A percentile compares a stretch with the other conserved stretches of the same genome.
Conservation (phyloP, 2,797 vertebrate species). For the Microcaecilia unicolor region DNA sequence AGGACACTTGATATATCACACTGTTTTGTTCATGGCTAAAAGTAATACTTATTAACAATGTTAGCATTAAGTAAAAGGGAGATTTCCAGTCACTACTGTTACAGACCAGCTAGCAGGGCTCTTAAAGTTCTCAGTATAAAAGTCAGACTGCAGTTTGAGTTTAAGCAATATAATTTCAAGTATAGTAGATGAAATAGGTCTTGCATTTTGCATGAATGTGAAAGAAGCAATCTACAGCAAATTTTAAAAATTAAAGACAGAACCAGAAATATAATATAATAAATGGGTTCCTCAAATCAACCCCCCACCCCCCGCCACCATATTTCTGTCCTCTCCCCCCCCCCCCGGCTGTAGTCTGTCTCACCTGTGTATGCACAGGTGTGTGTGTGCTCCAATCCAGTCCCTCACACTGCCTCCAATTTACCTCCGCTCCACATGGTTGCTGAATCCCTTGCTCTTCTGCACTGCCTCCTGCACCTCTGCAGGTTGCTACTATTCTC, state of each 20-base stretch:
- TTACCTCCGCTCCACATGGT: too few species aligned
- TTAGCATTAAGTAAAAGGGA: constrained; percentile 40
- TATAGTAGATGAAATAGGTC: constrained; percentile 71
- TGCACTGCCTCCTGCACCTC: too few species aligned
- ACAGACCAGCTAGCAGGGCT: constrained; percentile 46
- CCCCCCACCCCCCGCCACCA: too few species aligned
- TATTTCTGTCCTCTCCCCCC: too few species aligned
- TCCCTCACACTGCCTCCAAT: too few species aligned
- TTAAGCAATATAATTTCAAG: constrained; percentile 60
- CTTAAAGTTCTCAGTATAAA: constrained; percentile 50
- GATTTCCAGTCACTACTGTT: constrained; percentile 44
- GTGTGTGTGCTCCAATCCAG: too few species aligned
- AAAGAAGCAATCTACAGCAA: constrained; percentile 67
- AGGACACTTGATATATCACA: too few species aligned
- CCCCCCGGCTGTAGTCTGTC: too few species aligned
- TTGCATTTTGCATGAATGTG: constrained; percentile 62
- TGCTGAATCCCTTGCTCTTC: too few species aligned
- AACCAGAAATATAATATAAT: constrained; percentile 48
- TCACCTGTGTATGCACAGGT: too few species aligned
- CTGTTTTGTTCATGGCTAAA: too few species aligned
- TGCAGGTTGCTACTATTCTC: too few species aligned
- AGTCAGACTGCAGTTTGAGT: constrained; percentile 66
- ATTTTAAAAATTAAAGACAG: constrained; percentile 42
- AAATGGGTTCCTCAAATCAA: constrained; percentile 45
- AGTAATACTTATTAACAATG: constrained; percentile 20